Conservation (phyloP, 2,888 invertebrate species). For the Glomeris marginata region DNA sequence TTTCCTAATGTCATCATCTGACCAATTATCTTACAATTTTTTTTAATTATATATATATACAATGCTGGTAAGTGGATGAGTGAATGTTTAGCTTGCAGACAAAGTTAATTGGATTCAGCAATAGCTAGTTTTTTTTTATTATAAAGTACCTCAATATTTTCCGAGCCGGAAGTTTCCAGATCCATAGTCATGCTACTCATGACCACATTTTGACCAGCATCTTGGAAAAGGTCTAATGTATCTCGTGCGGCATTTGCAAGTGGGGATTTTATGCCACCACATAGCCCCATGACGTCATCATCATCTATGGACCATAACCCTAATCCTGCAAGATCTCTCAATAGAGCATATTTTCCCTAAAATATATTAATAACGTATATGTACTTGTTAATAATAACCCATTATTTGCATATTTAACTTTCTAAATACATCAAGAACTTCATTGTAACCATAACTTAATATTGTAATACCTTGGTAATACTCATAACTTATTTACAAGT, state of each 20-base stretch:
- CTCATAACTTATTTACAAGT: too few relatives aligned
- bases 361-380: too few relatives aligned
- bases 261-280: slow-evolving; percentile 18
- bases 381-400: too few relatives aligned
- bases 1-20: too few relatives aligned
- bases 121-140: background rate
- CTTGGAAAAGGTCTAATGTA: slow-evolving; percentile 22
- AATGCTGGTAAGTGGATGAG: slow-evolving; percentile 45
- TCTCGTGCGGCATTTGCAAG: slow-evolving; percentile 22
- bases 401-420: too few relatives aligned
- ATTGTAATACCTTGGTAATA: background rate
- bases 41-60: too few relatives aligned
- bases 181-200: slow-evolving; percentile 11
- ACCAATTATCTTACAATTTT: too few relatives aligned
- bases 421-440: background rate
- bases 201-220: slow-evolving; percentile 10
- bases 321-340: slow-evolving; percentile 53
- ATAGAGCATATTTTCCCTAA: slow-evolving; percentile 51
- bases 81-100: slow-evolving; percentile 47
- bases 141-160: background rate
- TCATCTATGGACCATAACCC: slow-evolving; percentile 43
- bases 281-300: slow-evolving; percentile 37
- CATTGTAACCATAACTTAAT: background rate
- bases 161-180: slow-evolving; percentile 4
- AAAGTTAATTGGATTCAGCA: slow-evolving; percentile 36